These are phyloP conservation scores for Galerucella calmariensis DNA, from an alignment of 2,888 invertebrate species.

Conservation along the genomic window DNA sequence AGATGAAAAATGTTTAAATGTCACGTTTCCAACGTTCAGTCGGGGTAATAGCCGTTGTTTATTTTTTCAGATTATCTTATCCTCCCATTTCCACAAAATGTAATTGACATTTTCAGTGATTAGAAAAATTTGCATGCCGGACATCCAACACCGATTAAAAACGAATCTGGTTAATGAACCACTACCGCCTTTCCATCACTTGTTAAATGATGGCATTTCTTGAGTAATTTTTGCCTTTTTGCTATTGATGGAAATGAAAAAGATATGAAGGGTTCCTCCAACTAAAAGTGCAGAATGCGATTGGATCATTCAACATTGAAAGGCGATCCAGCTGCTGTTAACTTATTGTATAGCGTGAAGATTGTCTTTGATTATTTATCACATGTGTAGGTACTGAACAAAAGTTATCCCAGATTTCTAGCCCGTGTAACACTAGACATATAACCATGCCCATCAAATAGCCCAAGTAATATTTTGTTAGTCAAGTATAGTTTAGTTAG, in stretches of 20 bases:
- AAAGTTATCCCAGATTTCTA: too few relatives aligned
- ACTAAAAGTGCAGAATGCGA: too few relatives aligned
- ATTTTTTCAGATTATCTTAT: constrained; percentile 40
- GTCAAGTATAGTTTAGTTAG: too few relatives aligned
- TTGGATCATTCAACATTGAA: too few relatives aligned
- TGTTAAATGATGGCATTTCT: not conserved
- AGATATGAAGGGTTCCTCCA: not conserved
- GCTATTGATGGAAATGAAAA: not conserved
- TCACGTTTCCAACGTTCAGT: constrained; percentile 34
- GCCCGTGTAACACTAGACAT: too few relatives aligned
- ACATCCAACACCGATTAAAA: constrained; percentile 4
- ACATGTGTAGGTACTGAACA: too few relatives aligned
- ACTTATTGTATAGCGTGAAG: too few relatives aligned
- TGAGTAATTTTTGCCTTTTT: not conserved
- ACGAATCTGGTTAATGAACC: constrained; percentile 3
- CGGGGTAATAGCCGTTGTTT: constrained; percentile 33
- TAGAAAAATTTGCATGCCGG: constrained; percentile 24
- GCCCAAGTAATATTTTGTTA: too few relatives aligned
- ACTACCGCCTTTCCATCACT: constrained; percentile 7
- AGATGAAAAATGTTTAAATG: constrained; percentile 40
- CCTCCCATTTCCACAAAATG: constrained; percentile 19
- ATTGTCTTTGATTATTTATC: too few relatives aligned
- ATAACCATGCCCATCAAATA: too few relatives aligned
- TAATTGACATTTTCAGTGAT: constrained; percentile 29
- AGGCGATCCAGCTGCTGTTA: too few relatives aligned